These are phyloP conservation scores for Brachymystax lenok DNA, from an alignment of 2,797 vertebrate species.

Conservation along the genomic window DNA sequence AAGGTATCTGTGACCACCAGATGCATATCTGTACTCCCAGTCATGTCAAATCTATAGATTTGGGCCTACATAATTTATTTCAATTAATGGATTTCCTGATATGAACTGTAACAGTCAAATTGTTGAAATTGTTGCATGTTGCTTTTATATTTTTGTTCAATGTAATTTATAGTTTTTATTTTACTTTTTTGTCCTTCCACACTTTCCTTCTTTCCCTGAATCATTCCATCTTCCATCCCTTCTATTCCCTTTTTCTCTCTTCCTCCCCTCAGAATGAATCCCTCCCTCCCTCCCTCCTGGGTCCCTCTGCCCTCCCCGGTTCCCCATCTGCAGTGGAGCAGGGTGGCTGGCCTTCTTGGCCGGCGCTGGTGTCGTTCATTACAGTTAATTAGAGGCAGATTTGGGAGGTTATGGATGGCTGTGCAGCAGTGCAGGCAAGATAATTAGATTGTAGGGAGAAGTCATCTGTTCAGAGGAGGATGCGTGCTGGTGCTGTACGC, in stretches of 20 bases:
- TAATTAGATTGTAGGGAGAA: slow-evolving; percentile 35
- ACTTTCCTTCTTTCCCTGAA: background rate
- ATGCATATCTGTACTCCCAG: too few species aligned
- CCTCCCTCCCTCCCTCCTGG: slow-evolving; percentile 1
- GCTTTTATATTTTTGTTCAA: too few species aligned
- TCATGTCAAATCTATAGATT: too few species aligned
- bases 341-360: slow-evolving; percentile 12
- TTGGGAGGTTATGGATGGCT: slow-evolving; percentile 26
- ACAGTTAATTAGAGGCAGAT: slow-evolving; percentile 34
- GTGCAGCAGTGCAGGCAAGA: slow-evolving; percentile 20
- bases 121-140: too few species aligned
- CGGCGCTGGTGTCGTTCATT: slow-evolving; percentile 19
- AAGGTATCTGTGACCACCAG: too few species aligned
- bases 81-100: too few species aligned
- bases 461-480: slow-evolving; percentile 27
- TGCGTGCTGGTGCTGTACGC: background rate
- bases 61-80: too few species aligned
- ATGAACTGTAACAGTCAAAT: too few species aligned
- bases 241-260: background rate
- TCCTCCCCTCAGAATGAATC: background rate
- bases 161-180: too few species aligned
- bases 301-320: background rate
- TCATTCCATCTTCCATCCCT: background rate
- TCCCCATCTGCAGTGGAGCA: slow-evolving; percentile 14
- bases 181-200: background rate